Base-by-base conservation (phyloP, 2,888 invertebrate genomes). In the Timandra comae region DNA sequence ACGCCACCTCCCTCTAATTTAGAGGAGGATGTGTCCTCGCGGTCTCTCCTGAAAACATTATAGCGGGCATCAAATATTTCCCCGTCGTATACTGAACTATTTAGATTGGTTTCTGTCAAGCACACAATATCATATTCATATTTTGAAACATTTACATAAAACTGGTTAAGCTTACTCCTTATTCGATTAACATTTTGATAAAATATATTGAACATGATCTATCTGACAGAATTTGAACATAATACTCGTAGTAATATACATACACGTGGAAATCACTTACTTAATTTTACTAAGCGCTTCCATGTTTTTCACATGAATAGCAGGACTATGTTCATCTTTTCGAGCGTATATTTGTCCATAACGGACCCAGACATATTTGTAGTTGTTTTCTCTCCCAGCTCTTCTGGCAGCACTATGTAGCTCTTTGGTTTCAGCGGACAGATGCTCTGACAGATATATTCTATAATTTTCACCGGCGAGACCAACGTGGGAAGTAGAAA, bases 171-270 rank as follows among this genome's bases (percentile, higher is more conserved):
- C 12, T 40, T 40, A 25, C 12, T 27, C 1, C 35, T 6, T 1
- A 35, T 27, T 25, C 39, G 11, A 11, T 33, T 33, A 6, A 40
- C 33, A 30, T 40, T 35, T 25, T 35, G 35, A 24, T 33, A 40
- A 22, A 16, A 35, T 1, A 35, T 13, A 12, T 10, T 29, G 1
- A 38, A 0, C 27, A 33, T 30, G 4, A 5, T 7, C 28, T 11
- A 11, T 22, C 11, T 4, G 16, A 27, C 23, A 23, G 16, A 24
- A 7, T 16, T 5, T 16, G 12, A 7, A 23, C 5, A 8, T 13
- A 9, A 12, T 10, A n/a, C n/a, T n/a, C n/a, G n/a, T n/a, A 8
- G 5, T 2, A 4, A 12, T 6, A 16, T 1, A 24, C 6, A 9
- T 4, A 35, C 6, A 3, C 12, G 29, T 13, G 1, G 3, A 3